These are phyloP conservation scores for Melanotaenia pygmaea DNA, from an alignment of 2,797 vertebrate genomes.

Conservation along the genomic window DNA sequence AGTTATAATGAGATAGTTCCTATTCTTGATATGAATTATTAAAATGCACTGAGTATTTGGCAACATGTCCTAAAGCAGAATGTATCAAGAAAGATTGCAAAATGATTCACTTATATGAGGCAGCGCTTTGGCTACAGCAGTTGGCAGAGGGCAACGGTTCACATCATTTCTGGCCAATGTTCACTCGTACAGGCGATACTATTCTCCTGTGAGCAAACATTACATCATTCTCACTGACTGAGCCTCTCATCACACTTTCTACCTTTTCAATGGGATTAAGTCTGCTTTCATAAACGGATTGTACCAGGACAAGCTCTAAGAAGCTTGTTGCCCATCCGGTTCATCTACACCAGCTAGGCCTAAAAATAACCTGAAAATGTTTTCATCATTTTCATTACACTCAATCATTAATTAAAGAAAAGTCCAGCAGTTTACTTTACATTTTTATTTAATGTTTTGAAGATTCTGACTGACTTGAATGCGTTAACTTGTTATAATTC, in stretches of 20 bases:
- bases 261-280: slow-evolving; percentile 59
- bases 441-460: background rate
- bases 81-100: background rate
- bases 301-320: slow-evolving; percentile 52
- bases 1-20: no score
- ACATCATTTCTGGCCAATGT: slow-evolving; percentile 10
- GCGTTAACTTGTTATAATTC: background rate
- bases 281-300: slow-evolving; percentile 66
- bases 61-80: background rate
- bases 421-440: background rate
- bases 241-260: slow-evolving; percentile 59
- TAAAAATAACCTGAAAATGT: slow-evolving; percentile 38
- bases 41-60: background rate
- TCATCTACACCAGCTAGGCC: slow-evolving; percentile 34
- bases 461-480: background rate
- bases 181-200: slow-evolving; percentile 26
- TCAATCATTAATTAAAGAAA: background rate
- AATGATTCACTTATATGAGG: background rate
- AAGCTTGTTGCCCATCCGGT: slow-evolving; percentile 63
- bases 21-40: background rate
- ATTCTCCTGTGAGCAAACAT: slow-evolving; percentile 49
- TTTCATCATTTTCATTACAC: background rate
- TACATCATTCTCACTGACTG: slow-evolving; percentile 39
- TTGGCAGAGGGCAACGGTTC: slow-evolving; percentile 19
- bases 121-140: background rate